Evolutionary conservation across 2,113 vertebrate species (phyloP).

Genomic region (Oplegnathus fasciatus): DNA sequence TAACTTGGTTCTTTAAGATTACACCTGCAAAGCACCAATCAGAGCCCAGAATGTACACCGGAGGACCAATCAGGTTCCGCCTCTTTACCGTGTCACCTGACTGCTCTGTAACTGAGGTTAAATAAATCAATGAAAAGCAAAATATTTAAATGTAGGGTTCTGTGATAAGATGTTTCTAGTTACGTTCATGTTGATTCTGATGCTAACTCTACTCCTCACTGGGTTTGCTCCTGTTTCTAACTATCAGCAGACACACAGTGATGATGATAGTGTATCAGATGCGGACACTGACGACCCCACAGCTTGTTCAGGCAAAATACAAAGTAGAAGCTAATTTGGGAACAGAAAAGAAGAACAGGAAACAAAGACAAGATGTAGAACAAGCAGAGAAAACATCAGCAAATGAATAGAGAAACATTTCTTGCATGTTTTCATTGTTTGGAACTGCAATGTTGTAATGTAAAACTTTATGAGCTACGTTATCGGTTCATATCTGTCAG

Average conservation of each 20-base stretch:
- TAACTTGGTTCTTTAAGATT: no score
- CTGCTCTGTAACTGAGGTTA: neutral
- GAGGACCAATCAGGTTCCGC: neutral
- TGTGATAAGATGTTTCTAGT: neutral
- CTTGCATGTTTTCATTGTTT: neutral
- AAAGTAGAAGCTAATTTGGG: no score
- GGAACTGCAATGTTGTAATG: neutral
- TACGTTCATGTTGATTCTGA: neutral
- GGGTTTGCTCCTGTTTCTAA: no score
- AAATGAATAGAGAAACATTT: no score
- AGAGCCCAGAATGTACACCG: neutral
- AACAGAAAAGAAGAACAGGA: neutral
- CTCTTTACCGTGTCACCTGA: neutral
- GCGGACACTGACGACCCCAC: neutral
- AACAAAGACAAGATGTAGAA: neutral
- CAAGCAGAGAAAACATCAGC: no score
- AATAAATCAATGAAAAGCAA: neutral
- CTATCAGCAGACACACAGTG: neutral
- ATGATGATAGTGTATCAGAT: neutral
- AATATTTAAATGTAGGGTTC: neutral
- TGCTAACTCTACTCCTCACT: no score
- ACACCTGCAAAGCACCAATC: slow-evolving; percentile 12
- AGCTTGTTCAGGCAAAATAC: neutral
- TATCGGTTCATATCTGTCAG: neutral
- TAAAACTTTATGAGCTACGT: neutral